These are phyloP conservation scores for Cydia pomonella DNA, from an alignment of 1,140 invertebrate genomes.

Conservation along the genomic window DNA sequence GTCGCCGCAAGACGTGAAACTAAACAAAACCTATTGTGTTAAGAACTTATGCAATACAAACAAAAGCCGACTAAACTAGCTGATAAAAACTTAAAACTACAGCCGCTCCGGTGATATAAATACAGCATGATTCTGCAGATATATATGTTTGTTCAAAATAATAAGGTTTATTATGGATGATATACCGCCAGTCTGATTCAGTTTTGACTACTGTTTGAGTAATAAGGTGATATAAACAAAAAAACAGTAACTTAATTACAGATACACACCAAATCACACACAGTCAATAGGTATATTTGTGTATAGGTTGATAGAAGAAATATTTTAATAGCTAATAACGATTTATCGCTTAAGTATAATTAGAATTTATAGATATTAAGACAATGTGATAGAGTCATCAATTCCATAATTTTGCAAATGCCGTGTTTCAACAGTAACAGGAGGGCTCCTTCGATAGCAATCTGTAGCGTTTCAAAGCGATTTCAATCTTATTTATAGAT, in stretches of 20 bases:
- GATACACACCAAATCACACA: no score
- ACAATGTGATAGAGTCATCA: no score
- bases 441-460: neutral
- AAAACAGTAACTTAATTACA: no score
- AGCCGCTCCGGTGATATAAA: neutral
- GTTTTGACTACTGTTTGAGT: neutral
- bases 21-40: slow-evolving; percentile 50
- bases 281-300: neutral
- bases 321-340: neutral
- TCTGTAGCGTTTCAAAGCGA: neutral
- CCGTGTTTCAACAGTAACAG: neutral
- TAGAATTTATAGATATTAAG: no score
- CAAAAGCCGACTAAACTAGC: neutral
- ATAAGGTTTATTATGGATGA: no score
- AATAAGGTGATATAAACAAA: no score
- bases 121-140: neutral
- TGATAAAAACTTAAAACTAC: neutral
- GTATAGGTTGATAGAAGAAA: neutral
- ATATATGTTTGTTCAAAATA: no score
- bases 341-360: neutral
- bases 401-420: neutral
- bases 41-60: slow-evolving; percentile 45
- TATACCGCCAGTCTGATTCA: no score
- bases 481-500: slow-evolving; percentile 6
- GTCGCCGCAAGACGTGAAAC: slow-evolving; percentile 40